Evolutionary conservation across 2,888 invertebrate genomes (phyloP).

Genomic region (Stegophylla sp.): DNA sequence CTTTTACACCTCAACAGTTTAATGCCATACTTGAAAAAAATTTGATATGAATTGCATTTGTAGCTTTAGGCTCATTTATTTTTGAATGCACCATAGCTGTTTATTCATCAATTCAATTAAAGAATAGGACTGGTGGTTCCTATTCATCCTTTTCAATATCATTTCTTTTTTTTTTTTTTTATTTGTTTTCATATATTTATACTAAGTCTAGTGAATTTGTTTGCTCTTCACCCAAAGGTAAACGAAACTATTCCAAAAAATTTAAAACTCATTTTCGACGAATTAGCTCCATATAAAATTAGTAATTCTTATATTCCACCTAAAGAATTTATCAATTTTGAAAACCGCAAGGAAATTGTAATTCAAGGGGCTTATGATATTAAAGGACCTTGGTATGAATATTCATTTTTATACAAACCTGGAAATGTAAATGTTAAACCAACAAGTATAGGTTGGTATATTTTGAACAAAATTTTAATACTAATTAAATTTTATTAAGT

Average conservation of each 20-base stretch:
- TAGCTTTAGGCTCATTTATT: conserved; percentile 36
- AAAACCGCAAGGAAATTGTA: conserved; percentile 77
- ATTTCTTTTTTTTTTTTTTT: conserved; percentile 10
- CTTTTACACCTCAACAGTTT: conserved; percentile 38
- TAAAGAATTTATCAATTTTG: conserved; percentile 71
- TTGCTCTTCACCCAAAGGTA: conserved; percentile 68
- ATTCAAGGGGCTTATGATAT: conserved; percentile 74
- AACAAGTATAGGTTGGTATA: conserved; percentile 72
- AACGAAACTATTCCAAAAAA: conserved; percentile 69
- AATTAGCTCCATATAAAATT: conserved; percentile 70
- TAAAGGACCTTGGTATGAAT: conserved; percentile 76
- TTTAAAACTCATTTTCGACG: conserved; percentile 68
- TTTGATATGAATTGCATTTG: conserved; percentile 20
- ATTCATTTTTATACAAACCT: conserved; percentile 79
- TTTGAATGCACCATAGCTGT: conserved; percentile 37
- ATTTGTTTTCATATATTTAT: conserved; percentile 42
- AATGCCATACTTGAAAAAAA: background rate
- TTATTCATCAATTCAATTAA: conserved; percentile 24
- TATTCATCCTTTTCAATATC: conserved; percentile 33
- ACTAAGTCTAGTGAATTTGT: conserved; percentile 63
- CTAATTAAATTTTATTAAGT: too few species aligned
- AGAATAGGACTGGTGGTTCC: conserved; percentile 20
- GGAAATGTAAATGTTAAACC: conserved; percentile 73
- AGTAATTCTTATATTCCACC: conserved; percentile 74
- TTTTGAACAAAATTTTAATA: too few species aligned